Evolutionary conservation across 2,113 vertebrate species (phyloP).

Genomic region (Tenebrosternarchus preto): DNA sequence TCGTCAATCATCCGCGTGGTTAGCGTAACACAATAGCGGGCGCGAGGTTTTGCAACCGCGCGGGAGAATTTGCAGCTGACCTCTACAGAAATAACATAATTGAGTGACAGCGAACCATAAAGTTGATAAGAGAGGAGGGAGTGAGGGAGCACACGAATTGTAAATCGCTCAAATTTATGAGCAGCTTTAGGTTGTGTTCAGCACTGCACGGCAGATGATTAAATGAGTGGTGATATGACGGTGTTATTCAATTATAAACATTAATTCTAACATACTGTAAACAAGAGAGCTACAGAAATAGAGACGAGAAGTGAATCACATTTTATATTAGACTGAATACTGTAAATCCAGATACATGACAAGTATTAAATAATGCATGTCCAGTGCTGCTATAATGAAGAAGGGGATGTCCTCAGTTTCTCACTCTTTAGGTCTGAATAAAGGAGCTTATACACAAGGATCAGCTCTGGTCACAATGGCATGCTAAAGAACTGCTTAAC

Average conservation of each 20-base stretch:
- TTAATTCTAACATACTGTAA: background rate
- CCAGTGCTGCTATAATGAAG: background rate
- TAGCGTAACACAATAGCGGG: conserved; percentile 58
- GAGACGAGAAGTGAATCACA: background rate
- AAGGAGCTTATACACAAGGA: conserved; percentile 47
- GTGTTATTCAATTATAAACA: background rate
- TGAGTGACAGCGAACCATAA: conserved; percentile 39
- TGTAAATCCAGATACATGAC: background rate
- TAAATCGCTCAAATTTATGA: background rate
- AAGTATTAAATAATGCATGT: background rate
- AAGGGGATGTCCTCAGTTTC: too few relatives aligned
- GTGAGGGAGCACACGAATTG: background rate
- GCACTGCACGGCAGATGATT: background rate
- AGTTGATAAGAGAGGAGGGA: background rate
- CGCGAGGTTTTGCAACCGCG: conserved; percentile 20
- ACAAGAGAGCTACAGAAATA: background rate
- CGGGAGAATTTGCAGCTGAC: conserved; percentile 34
- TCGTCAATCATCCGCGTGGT: conserved; percentile 70
- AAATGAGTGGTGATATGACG: background rate
- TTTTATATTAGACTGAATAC: background rate
- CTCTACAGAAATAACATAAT: conserved; percentile 38
- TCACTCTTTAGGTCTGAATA: conserved; percentile 28
- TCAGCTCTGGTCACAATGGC: conserved; percentile 33
- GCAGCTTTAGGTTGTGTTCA: background rate
- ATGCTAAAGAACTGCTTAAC: conserved; percentile 43